Percentiles rank a stretch among this genome's conserved stretches.
Evolutionary conservation across 2,888 invertebrate species (phyloP).

Genomic region (Diabrotica balteata): DNA sequence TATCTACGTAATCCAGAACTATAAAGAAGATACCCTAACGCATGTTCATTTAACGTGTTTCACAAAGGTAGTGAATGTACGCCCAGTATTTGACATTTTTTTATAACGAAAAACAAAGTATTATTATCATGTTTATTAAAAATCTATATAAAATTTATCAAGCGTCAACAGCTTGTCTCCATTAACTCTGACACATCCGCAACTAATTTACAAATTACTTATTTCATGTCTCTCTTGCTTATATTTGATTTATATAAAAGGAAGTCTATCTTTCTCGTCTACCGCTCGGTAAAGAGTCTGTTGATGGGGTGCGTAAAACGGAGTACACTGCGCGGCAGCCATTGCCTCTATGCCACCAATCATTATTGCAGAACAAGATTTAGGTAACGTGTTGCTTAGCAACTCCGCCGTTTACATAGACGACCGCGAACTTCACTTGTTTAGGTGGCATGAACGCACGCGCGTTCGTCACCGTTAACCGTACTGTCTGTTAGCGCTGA

Average conservation of each 20-base stretch:
- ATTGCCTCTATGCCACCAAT: constrained; percentile 61
- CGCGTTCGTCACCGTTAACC: constrained; percentile 41
- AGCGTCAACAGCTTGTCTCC: constrained; percentile 11
- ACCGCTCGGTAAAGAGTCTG: constrained; percentile 50
- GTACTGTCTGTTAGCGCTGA: constrained; percentile 19
- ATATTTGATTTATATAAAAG: not conserved
- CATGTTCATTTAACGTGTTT: too few relatives aligned
- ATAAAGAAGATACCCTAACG: too few relatives aligned
- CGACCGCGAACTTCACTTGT: constrained; percentile 27
- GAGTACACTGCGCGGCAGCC: constrained; percentile 55
- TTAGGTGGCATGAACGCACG: constrained; percentile 48
- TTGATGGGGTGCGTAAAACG: constrained; percentile 55
- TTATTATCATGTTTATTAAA: too few relatives aligned
- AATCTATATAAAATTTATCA: too few relatives aligned
- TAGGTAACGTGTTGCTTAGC: constrained; percentile 60
- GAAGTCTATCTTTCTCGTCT: constrained; percentile 30
- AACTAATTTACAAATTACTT: constrained; percentile 21
- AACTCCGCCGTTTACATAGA: constrained; percentile 47
- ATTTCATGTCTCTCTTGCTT: constrained; percentile 1
- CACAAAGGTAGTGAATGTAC: too few relatives aligned
- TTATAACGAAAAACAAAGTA: too few relatives aligned
- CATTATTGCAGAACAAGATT: constrained; percentile 59
- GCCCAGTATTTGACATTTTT: too few relatives aligned
- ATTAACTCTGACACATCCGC: constrained; percentile 18
- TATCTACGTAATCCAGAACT: too few relatives aligned